Percentiles rank a stretch among this genome's conserved stretches.
Conservation (phyloP, 2,113 vertebrate genomes). For the Scatophagus argus region DNA sequence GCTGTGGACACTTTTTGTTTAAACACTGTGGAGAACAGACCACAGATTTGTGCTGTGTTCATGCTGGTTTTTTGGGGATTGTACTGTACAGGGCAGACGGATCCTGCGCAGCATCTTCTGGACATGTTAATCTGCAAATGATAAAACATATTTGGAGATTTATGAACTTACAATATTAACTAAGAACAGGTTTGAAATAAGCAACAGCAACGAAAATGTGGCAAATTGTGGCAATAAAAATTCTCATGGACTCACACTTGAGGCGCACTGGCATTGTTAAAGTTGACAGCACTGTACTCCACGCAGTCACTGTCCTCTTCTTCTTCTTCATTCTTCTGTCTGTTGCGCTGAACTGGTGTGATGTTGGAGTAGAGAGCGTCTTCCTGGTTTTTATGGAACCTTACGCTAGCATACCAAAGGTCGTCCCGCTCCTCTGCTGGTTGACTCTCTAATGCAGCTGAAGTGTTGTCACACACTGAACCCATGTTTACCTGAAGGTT, state of each 20-base stretch:
- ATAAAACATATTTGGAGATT: not conserved
- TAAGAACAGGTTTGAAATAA: not conserved
- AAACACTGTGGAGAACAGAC: not conserved
- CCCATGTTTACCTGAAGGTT: not conserved
- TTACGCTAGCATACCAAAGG: not conserved
- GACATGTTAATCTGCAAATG: not conserved
- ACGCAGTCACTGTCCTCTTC: not conserved
- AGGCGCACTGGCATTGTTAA: not conserved
- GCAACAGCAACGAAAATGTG: not conserved
- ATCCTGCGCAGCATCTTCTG: not conserved
- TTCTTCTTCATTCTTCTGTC: not conserved
- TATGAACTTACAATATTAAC: not conserved
- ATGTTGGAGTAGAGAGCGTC: slow-evolving; percentile 45
- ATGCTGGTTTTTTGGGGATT: not conserved
- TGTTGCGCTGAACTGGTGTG: not conserved
- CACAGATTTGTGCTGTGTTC: not conserved
- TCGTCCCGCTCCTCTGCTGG: not conserved
- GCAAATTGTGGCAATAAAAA: not conserved
- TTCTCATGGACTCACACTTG: not conserved
- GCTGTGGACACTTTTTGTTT: not conserved
- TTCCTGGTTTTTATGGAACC: not conserved
- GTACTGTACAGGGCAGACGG: slow-evolving; percentile 9
- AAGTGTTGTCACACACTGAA: not conserved
- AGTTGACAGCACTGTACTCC: not conserved
- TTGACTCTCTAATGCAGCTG: not conserved